phyloP scores from a whole-genome alignment of 2,888 invertebrate species.

The Incurvaria masculella region DNA sequence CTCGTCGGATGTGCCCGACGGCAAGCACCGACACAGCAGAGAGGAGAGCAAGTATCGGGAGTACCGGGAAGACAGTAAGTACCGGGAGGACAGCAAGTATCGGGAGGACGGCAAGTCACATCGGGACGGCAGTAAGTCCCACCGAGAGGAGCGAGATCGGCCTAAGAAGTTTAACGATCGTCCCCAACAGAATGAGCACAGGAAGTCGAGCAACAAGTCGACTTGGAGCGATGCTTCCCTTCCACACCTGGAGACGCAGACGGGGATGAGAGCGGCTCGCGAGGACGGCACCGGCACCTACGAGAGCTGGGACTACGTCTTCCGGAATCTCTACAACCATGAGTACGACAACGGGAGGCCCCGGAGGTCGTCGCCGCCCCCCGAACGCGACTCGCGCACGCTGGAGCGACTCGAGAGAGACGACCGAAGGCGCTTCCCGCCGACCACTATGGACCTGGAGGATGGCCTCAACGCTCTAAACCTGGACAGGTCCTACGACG shows the following conservation, averaged over 20 bases:
- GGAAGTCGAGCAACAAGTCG: slow-evolving; percentile 31
- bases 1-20: not conserved
- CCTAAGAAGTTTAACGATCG: slow-evolving; percentile 14
- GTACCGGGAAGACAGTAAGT: not conserved
- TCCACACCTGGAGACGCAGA: slow-evolving; percentile 48
- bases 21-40: not conserved
- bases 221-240: slow-evolving; percentile 40
- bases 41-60: no score
- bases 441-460: slow-evolving; percentile 53
- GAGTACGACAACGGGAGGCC: slow-evolving; percentile 67
- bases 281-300: slow-evolving; percentile 67
- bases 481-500: slow-evolving; percentile 44
- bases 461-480: slow-evolving; percentile 53
- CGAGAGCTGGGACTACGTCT: slow-evolving; percentile 80
- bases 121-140: not conserved
- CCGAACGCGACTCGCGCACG: slow-evolving; percentile 45
- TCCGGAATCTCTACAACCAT: slow-evolving; percentile 70
- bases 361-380: slow-evolving; percentile 58
- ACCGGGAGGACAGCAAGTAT: not conserved
- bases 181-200: slow-evolving; percentile 18
- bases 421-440: slow-evolving; percentile 48
- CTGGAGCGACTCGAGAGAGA: slow-evolving; percentile 43
- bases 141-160: slow-evolving; percentile 14
- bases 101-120: not conserved
- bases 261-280: slow-evolving; percentile 48